These are phyloP conservation scores for Pangasius djambal DNA, from an alignment of 2,797 vertebrate species.

Conservation along the genomic window DNA sequence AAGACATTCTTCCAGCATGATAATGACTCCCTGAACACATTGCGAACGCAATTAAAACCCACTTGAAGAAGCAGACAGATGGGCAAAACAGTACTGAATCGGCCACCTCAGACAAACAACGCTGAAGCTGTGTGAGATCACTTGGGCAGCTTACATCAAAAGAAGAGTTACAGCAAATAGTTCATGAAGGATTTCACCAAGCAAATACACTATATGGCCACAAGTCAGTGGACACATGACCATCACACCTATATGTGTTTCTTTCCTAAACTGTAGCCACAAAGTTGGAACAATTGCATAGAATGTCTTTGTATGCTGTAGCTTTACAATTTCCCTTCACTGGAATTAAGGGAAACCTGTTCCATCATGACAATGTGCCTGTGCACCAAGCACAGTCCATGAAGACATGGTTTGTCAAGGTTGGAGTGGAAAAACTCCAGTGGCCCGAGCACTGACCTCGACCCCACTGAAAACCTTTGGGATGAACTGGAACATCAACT, in stretches of 20 bases:
- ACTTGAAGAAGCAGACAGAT: conserved; percentile 26
- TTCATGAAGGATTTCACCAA: not conserved
- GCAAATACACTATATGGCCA: not conserved
- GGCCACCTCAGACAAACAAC: not conserved
- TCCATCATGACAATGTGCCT: not conserved
- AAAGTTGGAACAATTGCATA: not conserved
- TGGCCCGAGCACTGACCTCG: not conserved
- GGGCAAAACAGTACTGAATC: conserved; percentile 9
- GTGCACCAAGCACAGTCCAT: not conserved
- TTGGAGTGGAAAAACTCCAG: not conserved
- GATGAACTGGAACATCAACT: not conserved
- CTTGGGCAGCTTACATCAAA: not conserved
- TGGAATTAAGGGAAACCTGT: not conserved
- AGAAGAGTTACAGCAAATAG: not conserved
- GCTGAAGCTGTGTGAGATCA: not conserved
- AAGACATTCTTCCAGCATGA: conserved; percentile 6
- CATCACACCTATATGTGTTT: not conserved
- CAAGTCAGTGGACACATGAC: not conserved
- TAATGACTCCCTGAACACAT: not conserved
- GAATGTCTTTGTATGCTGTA: not conserved
- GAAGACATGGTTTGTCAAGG: not conserved
- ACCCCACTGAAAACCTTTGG: not conserved
- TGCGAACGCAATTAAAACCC: conserved; percentile 8
- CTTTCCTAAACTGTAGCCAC: not conserved
- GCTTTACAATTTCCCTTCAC: not conserved